Conservation (phyloP, 2,888 invertebrate species). For the Choristoneura rosaceana region DNA sequence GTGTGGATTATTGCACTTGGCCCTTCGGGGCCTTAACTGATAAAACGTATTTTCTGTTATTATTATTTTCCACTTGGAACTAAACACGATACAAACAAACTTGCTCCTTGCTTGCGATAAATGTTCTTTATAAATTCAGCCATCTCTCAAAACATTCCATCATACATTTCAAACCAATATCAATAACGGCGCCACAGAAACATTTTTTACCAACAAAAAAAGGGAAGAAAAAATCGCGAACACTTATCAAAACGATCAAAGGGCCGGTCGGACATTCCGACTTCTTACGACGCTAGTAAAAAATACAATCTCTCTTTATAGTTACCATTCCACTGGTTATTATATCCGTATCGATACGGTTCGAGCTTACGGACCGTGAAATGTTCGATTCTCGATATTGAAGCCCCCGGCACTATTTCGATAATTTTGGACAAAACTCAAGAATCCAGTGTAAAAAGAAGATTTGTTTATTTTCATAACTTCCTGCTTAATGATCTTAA, state of each 20-base stretch:
- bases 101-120: not conserved
- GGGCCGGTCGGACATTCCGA: slow-evolving; percentile 83
- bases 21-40: slow-evolving; percentile 53
- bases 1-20: slow-evolving; percentile 81
- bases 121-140: slow-evolving; percentile 11
- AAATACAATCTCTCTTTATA: slow-evolving; percentile 85
- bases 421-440: slow-evolving; percentile 65
- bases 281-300: slow-evolving; percentile 85
- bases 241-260: slow-evolving; percentile 84
- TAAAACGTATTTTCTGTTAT: slow-evolving; percentile 23
- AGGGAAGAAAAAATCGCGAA: slow-evolving; percentile 69
- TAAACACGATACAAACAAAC: not conserved
- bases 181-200: slow-evolving; percentile 70
- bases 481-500: slow-evolving; percentile 13
- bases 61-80: not conserved
- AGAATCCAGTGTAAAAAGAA: slow-evolving; percentile 49
- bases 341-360: slow-evolving; percentile 82
- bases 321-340: slow-evolving; percentile 85
- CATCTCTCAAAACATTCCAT: slow-evolving; percentile 57
- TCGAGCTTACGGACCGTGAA: slow-evolving; percentile 81
- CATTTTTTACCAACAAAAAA: slow-evolving; percentile 69
- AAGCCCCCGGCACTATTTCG: slow-evolving; percentile 65
- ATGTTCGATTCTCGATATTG: slow-evolving; percentile 76
- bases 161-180: slow-evolving; percentile 57
- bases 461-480: slow-evolving; percentile 31